A percentile compares a stretch with the other conserved stretches of the same genome.
phyloP scores from a whole-genome alignment of 2,888 invertebrate genomes.

The Pharmacophagus antenor region DNA sequence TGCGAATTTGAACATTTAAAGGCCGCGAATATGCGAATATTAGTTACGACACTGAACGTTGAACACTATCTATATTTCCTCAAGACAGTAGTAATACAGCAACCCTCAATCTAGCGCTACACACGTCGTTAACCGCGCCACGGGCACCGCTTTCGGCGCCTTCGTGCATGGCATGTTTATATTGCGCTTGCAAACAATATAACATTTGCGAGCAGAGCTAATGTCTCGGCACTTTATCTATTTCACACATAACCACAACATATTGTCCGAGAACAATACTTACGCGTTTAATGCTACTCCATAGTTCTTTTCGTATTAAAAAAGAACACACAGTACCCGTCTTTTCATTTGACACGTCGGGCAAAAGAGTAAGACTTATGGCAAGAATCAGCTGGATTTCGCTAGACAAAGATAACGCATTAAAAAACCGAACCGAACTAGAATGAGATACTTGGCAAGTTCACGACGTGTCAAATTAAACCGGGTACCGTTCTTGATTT shows the following conservation, averaged over 20 bases:
- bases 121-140: slow-evolving; percentile 9
- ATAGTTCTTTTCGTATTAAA: too few relatives aligned
- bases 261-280: background rate
- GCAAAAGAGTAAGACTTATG: too few relatives aligned
- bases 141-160: slow-evolving; percentile 10
- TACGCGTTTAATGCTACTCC: background rate
- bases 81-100: background rate
- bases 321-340: too few relatives aligned
- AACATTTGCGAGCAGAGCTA: slow-evolving; percentile 12
- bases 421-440: too few relatives aligned
- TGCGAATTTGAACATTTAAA: too few relatives aligned
- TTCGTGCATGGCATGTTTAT: slow-evolving; percentile 20
- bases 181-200: slow-evolving; percentile 11
- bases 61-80: background rate
- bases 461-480: too few relatives aligned
- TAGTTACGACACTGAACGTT: background rate
- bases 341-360: too few relatives aligned
- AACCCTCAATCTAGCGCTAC: slow-evolving; percentile 6
- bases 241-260: background rate
- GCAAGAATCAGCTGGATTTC: too few relatives aligned
- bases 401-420: too few relatives aligned
- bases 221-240: slow-evolving; percentile 9
- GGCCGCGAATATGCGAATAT: too few relatives aligned
- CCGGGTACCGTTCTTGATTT: too few relatives aligned
- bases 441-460: too few relatives aligned